Evolutionary conservation across 2,113 vertebrate species (phyloP), one percentile per base, ranked within the genome.

Genomic region (Chaenocephalus aceratus): DNA sequence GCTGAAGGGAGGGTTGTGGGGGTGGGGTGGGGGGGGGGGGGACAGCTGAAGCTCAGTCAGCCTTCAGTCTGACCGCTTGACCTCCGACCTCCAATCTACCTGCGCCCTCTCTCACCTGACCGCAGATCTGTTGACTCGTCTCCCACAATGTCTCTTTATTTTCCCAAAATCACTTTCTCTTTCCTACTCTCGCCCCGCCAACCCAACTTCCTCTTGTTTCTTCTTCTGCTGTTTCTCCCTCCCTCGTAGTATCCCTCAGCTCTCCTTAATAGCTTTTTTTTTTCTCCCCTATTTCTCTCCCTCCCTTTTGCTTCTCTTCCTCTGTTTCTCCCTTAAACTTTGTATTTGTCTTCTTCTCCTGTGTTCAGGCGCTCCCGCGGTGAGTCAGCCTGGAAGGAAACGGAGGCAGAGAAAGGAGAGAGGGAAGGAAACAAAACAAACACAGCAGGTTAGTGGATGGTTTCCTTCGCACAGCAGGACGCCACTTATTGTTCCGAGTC

Each of bases 301-400:
- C 59, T 82, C 58, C 36, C 58, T 61, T 56, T 45, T 65, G 81
- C 62, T 68, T 74, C 36, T 65, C 49, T 10, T 59, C 56, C 66
- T 53, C 79, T 72, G 46, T 64, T 51, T 69, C 67, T 54, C 56
- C 71, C 56, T 61, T 6, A 36, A 13, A 62, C 80, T 78, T 60
- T 56, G 80, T 56, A 11, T 77, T 70, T 59, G 15, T 41, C 70
- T 83, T 76, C 83, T 76, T 26, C 83, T 84, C 26, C 70, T 58
- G 75, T 52, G 68, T 78, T 84, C 52, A 88, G 86, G 88, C 76
- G 49, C 84, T 88, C 82, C 70, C 52, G 86, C 52, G 70, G 77
- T 92, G 90, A 93, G 84, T 95, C 92, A 92, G 92, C 90, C 94
- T 95, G 91, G 86, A 93, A 94, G 92, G 93, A 94, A 94, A 86